Base-by-base conservation (phyloP, 2,888 invertebrate species). In the Trilocha varians region DNA sequence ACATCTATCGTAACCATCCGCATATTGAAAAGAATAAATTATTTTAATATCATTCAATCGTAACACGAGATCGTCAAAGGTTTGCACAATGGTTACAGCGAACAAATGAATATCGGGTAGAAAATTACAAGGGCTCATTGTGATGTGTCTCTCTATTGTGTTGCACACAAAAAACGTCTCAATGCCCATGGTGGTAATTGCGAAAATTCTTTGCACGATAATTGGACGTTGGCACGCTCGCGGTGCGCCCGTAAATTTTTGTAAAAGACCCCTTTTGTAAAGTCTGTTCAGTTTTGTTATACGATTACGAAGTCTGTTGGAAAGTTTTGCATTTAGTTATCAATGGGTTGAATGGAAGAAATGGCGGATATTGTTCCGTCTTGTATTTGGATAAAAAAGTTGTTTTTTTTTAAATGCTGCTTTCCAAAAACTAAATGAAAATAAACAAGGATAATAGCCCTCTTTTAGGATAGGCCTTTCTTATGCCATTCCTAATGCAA, bases 11-110 rank as follows among this genome's bases (percentile, higher is more conserved):
- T 16, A n/a, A 15, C 36, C 15, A 16, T 50, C 45, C 52, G 41
- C 50, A 57, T 55, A 49, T 57, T 59, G 50, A 63, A 64, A 59
- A 62, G 60, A 67, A 68, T 66, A 65, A 58, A 62, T 63, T 65
- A 62, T 57, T 50, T 53, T 49, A 45, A 50, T 54, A 55, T 59
- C 53, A 60, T 58, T 42, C 57, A 54, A 49, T 48, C 50, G 49
- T 42, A 55, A 57, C 55, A 57, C 57, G 58, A 25, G 53, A 60
- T 62, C 45, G 47, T 55, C 64, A 60, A 25, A 69, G 57, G 54
- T 67, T 63, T 52, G 62, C 57, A 61, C 62, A 62, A 65, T 63
- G 55, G 59, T 54, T 50, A 52, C 55, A 5, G 11, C 25, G n/a
- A n/a, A 25, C 25, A 25, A 25, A 25, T 11, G 25, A 25, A 25